Evolutionary conservation across 2,797 vertebrate genomes (phyloP).

Genomic region (Acridotheres tristis): DNA sequence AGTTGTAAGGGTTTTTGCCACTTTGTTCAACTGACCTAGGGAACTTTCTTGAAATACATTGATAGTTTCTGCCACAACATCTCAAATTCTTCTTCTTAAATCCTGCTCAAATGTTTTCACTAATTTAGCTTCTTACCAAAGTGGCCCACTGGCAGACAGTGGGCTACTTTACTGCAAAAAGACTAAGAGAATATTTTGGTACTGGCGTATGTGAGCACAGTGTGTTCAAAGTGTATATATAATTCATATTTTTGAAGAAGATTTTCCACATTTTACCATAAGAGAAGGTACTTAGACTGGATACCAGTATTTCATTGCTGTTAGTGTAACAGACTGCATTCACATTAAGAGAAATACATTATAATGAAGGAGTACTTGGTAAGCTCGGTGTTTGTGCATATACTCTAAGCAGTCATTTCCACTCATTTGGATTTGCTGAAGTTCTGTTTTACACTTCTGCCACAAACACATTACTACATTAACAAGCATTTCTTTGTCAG

Average conservation of each 20-base stretch:
- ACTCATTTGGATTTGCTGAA: constrained; percentile 73
- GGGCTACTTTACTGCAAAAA: background rate
- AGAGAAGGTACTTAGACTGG: background rate
- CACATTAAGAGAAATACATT: background rate
- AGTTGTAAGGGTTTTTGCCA: background rate
- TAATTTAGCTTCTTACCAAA: background rate
- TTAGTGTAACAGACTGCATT: background rate
- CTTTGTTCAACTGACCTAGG: background rate
- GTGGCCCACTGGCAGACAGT: background rate
- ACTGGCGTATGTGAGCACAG: background rate
- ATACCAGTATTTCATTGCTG: background rate
- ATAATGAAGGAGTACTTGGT: constrained; percentile 76
- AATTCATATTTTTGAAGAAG: background rate
- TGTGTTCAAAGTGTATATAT: background rate
- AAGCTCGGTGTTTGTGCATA: constrained; percentile 71
- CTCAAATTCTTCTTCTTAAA: background rate
- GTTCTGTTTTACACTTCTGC: constrained; percentile 82
- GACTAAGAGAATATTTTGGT: background rate
- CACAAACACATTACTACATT: constrained; percentile 85
- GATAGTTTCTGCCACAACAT: background rate
- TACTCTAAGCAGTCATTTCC: constrained; percentile 68
- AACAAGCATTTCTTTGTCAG: constrained; percentile 84
- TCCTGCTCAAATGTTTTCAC: background rate
- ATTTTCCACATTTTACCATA: background rate
- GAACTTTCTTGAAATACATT: background rate